Evolutionary conservation across 2,797 vertebrate species (phyloP).

Genomic region (Cossypha caffra): DNA sequence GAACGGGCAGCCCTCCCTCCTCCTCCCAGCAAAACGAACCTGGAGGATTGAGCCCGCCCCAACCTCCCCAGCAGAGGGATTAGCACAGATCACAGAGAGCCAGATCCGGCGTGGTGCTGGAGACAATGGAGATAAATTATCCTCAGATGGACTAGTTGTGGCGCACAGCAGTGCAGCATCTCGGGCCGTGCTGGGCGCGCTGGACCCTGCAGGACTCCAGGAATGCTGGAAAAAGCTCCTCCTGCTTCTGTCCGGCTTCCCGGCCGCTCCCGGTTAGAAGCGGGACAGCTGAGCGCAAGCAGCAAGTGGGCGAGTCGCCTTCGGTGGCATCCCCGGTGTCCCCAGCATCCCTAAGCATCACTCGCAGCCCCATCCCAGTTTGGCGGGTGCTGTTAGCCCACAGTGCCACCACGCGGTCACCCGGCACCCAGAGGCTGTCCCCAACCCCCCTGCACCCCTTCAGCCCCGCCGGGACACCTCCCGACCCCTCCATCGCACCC

Average conservation of each 20-base stretch:
- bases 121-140: background rate
- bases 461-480: background rate
- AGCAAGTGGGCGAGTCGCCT: background rate
- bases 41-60: accelerated
- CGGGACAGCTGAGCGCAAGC: background rate
- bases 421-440: background rate
- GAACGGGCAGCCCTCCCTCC: background rate
- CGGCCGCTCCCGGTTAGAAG: background rate
- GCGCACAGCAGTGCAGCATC: background rate
- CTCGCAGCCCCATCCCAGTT: background rate
- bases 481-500: accelerated
- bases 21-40: background rate
- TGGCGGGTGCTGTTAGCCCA: background rate
- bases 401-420: constrained; percentile 54
- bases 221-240: background rate
- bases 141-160: background rate
- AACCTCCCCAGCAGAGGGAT: background rate
- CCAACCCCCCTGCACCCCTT: background rate
- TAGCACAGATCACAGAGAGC: background rate
- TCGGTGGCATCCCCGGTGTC: background rate
- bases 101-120: accelerated
- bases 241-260: background rate
- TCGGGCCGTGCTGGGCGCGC: background rate
- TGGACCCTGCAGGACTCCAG: background rate
- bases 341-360: accelerated